These are phyloP conservation scores for Drosophila longiperda DNA, from an alignment of 2,888 invertebrate genomes.

Conservation along the genomic window DNA sequence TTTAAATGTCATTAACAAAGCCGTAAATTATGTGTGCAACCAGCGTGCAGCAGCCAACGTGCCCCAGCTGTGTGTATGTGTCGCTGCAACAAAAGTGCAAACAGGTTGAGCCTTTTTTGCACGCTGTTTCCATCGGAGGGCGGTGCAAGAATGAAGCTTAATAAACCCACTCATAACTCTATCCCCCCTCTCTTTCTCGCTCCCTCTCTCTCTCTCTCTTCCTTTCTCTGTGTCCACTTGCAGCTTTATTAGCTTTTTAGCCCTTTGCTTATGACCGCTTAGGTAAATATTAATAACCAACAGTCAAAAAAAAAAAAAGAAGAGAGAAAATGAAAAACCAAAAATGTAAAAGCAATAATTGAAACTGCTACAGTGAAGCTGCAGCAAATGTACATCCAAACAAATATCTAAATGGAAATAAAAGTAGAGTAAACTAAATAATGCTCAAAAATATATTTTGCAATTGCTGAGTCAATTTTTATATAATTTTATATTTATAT, in stretches of 20 bases:
- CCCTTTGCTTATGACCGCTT: conserved; percentile 44
- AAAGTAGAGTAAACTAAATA: background rate
- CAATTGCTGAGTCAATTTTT: background rate
- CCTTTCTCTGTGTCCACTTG: background rate
- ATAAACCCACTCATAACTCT: conserved; percentile 37
- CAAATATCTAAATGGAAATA: background rate
- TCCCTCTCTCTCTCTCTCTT: background rate
- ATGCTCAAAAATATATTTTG: background rate
- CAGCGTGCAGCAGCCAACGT: conserved; percentile 2
- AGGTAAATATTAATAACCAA: conserved; percentile 78
- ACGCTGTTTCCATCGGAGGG: background rate
- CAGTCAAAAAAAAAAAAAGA: conserved; percentile 22
- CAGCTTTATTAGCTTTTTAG: conserved; percentile 74
- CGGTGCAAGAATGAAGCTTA: conserved; percentile 3
- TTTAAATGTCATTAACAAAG: conserved; percentile 80
- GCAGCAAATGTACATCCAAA: too few species aligned
- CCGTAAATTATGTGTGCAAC: conserved; percentile 71
- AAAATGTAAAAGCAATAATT: conserved; percentile 7
- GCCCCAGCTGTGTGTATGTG: conserved; percentile 41
- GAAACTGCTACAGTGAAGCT: conserved; percentile 34
- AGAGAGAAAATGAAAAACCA: background rate
- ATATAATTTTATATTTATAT: too few species aligned
- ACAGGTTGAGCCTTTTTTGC: conserved; percentile 32
- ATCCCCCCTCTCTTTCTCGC: background rate
- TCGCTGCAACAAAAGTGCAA: conserved; percentile 55